These are phyloP conservation scores for Eupithecia exiguata DNA, from an alignment of 2,888 invertebrate species.

Conservation along the genomic window DNA sequence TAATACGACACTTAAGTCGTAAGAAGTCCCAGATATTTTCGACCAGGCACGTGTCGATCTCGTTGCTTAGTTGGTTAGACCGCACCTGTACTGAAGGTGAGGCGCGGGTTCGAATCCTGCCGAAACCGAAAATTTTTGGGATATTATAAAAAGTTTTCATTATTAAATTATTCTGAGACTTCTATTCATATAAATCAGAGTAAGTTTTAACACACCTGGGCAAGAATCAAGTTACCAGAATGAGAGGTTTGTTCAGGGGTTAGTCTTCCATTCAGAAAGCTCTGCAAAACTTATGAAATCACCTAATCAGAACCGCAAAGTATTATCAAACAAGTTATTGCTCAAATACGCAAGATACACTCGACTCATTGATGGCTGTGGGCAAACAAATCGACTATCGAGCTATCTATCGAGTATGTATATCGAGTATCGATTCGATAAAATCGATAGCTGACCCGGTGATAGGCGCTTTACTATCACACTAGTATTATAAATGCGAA, in stretches of 20 bases:
- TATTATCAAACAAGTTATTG: conserved; percentile 80
- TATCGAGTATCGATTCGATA: conserved; percentile 60
- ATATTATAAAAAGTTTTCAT: too few relatives aligned
- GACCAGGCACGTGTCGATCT: too few relatives aligned
- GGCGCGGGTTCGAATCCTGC: too few relatives aligned
- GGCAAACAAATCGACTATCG: conserved; percentile 77
- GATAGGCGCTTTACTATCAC: conserved; percentile 43
- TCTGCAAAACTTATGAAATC: not conserved
- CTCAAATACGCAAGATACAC: conserved; percentile 80
- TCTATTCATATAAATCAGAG: too few relatives aligned
- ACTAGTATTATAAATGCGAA: not conserved
- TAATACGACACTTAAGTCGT: too few relatives aligned
- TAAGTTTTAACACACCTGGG: too few relatives aligned
- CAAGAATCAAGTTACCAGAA: too few relatives aligned
- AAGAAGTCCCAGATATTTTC: too few relatives aligned
- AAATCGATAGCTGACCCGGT: conserved; percentile 76
- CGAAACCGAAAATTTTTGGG: too few relatives aligned
- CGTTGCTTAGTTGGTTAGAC: too few relatives aligned
- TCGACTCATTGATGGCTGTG: conserved; percentile 76
- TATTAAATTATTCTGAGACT: too few relatives aligned
- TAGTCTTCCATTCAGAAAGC: not conserved
- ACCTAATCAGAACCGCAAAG: conserved; percentile 72
- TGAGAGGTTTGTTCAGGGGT: not conserved
- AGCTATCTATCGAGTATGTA: conserved; percentile 60
- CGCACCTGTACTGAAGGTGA: too few relatives aligned